Base-by-base conservation (phyloP, 2,888 invertebrate genomes). In the Drosophila peninsularis region DNA sequence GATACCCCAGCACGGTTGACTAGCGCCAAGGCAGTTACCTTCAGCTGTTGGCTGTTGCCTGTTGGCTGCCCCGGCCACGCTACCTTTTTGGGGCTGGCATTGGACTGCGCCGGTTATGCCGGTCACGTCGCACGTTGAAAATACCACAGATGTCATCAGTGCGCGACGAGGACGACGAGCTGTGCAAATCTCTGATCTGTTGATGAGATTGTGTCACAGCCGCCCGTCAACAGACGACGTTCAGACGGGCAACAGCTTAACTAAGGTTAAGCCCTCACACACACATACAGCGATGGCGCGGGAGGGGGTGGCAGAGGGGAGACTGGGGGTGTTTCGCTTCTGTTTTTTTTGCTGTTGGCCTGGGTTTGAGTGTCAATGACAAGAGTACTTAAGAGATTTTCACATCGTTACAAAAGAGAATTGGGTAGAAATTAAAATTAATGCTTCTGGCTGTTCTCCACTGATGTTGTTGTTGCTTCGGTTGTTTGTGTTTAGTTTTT, bases 301-400 rank as follows among this genome's bases (percentile, higher is more conserved):
- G 9, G 24, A 0, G 7, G 7, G 1, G 21, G 13, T 6, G 42
- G 21, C 1, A 6, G 30, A 0, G 45, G 6, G 30, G 30, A 14
- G 27, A 17, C 45, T 30, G 17, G 11, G 45, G 45, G 30, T 47
- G 45, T 30, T 47, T 47, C 30, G 27, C 45, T 47, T 5, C 5
- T 3, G 1, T 65, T 62, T 53, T 70, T 69, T 49, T 55, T 36
- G 27, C 56, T 41, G 67, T 47, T 41, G 17, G 47, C 41, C 36
- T 44, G 64, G 88, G 90, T 89, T 75, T 89, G 88, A 88, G 85
- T 86, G 85, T 86, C 85, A 87, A 89, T 89, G 86, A 87, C 86
- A 87, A 87, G 86, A 90, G 91, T 90, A 88, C 91, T 91, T 90
- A 90, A 91, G 84, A 90, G 91, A 91, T 91, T 90, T 90, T 82